Evolutionary conservation across 2,888 invertebrate genomes (phyloP), one percentile per base, ranked within the genome.

Genomic region (Alviniconcha strummeri): DNA sequence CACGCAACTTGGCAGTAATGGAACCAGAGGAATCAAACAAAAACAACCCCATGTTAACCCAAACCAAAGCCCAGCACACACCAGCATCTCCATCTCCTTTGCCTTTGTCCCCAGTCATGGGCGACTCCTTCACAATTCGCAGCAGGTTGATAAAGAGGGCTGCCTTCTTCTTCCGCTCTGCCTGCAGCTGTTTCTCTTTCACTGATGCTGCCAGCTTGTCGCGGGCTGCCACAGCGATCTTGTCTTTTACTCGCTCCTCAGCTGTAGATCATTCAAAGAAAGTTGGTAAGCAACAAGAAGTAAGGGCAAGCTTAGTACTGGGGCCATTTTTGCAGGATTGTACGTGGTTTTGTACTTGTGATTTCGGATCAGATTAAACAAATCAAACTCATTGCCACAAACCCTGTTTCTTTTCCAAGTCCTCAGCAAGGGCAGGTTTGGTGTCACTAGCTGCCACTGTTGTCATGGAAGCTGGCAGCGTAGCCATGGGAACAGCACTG

Each of bases 81-180:
- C 36, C 36, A 36, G 36, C 36, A 60, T 57, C 77, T 13, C 76
- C 77, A 4, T 57, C 77, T 57, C 56, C 57, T 57, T 81, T 55
- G 15, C 56, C 56, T 67, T 69, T 75, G n/a, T 72, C 72, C 0
- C 76, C 55, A 17, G 71, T 15, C 8, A 74, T 55, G 7, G 82
- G 80, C 3, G 83, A 79, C 5, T 85, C 74, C 82, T 86, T 83
- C 19, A 72, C 85, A n/a, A 87, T 86, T 78, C 92, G 94, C 80
- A 95, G 93, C 84, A 95, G 94, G 91, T 95, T 95, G 13, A 97
- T 95, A 93, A 98, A 97, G 91, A 96, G 96, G 13, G 97, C 96
- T 0, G 97, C 97, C 89, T 96, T 96, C 56, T 96, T 95, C 88
- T 97, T 96, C 0, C 98, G 94, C 92, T 97, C 97, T 36, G 91